Evolutionary conservation across 23 tunicate species (phyloP), one percentile per base, ranked within the genome.

Genomic region (Trididemnum miniatum): DNA sequence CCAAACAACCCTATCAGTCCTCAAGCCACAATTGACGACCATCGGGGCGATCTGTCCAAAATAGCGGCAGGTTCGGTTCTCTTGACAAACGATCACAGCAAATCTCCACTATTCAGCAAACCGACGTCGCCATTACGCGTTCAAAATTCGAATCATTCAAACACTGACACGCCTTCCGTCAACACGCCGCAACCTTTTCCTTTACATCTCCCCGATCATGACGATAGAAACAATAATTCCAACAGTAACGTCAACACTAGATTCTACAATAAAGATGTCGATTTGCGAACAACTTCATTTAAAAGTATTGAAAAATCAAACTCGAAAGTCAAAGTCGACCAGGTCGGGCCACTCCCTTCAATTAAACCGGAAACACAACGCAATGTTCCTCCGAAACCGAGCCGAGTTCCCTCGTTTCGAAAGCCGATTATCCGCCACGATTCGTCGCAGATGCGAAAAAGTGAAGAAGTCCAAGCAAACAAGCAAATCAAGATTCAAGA

Each of bases 361-460:
- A 5, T 12, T 12, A 18, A 12, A 18, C 23, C 15, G 5, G n/a
- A 62, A 24, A 12, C 67, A 4, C 4, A 22, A 22, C 4, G 5
- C 5, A 24, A 62, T n/a, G 84, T 82, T 36, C 97, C 97, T 20
- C 91, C 91, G 4, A 91, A 91, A 78, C 97, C 97, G 12, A 91
- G 97, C 60, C 84, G 97, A n/a, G 88, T 81, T 31, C 86, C 96
- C 1, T 83, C 95, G 24, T 83, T 89, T 39, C 80, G 95, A 0
- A 35, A 64, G n/a, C 87, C 87, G 0, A 72, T 81, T 5, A 81
- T 87, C 4, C 82, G 89, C 20, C 89, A 77, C 50, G 32, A 24
- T 35, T 35, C 54, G 15, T 44, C 54, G n/a, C n/a, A n/a, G n/a
- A n/a, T n/a, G n/a, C n/a, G n/a, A n/a, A n/a, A n/a, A n/a, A n/a